Percentiles rank a stretch among this genome's conserved stretches.
These are phyloP conservation scores for Molothrus aeneus DNA, from an alignment of 2,797 vertebrate species.

Conservation along the genomic window DNA sequence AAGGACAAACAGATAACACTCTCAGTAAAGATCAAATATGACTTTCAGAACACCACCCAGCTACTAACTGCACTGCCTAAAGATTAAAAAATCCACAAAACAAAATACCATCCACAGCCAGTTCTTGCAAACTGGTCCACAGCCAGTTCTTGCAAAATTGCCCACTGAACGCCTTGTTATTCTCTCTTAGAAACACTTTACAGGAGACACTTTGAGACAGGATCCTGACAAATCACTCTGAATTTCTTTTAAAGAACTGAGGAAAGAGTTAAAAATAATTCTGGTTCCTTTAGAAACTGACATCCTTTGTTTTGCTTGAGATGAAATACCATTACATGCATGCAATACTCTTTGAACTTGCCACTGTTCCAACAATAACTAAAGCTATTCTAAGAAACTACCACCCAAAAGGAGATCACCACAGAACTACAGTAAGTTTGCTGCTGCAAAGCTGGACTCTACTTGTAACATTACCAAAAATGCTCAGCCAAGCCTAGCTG, in stretches of 20 bases:
- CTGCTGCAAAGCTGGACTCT: not conserved
- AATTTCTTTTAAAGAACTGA: conserved; percentile 22
- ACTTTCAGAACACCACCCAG: not conserved
- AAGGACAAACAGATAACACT: not conserved
- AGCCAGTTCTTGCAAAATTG: not conserved
- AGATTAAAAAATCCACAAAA: not conserved
- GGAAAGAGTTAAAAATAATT: conserved; percentile 58
- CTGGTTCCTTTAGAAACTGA: conserved; percentile 48
- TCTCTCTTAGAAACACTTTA: not conserved
- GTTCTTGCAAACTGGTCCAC: not conserved
- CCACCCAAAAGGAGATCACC: conserved; percentile 34
- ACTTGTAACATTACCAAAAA: not conserved
- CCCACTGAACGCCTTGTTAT: not conserved
- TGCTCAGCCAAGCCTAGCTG: not conserved
- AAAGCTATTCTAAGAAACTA: conserved; percentile 52
- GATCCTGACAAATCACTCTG: not conserved
- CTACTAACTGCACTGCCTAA: not conserved
- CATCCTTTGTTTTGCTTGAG: conserved; percentile 55
- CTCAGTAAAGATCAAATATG: not conserved
- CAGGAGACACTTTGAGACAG: not conserved
- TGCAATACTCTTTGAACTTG: conserved; percentile 41
- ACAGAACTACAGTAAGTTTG: conserved; percentile 13
- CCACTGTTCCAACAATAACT: conserved; percentile 58
- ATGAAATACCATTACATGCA: conserved; percentile 23
- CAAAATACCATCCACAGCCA: not conserved